Evolutionary conservation across 2,888 invertebrate genomes (phyloP).

Genomic region (Elaeidobius kamerunicus): DNA sequence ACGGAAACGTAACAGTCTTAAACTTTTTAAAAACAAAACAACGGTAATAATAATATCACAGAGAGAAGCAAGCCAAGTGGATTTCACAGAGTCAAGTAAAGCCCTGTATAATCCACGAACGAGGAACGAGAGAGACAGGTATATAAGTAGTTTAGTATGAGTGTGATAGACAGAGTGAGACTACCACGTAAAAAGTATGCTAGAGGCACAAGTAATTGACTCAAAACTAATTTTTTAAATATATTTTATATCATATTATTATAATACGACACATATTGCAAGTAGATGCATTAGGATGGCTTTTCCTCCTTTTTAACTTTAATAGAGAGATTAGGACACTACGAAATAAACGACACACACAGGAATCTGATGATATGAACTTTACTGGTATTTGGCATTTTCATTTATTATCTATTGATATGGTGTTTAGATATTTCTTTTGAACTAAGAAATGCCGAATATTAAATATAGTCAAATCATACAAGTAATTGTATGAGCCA

Average conservation of each 20-base stretch:
- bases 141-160: conserved; percentile 27
- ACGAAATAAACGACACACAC: conserved; percentile 48
- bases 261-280: conserved; percentile 48
- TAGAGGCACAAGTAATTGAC: conserved; percentile 64
- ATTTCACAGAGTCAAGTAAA: conserved; percentile 4
- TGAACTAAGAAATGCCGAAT: too few relatives aligned
- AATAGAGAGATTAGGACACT: conserved; percentile 41
- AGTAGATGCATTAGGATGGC: too few relatives aligned
- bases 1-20: conserved; percentile 20
- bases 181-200: conserved; percentile 49
- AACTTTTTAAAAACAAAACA: conserved; percentile 14
- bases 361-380: conserved; percentile 38
- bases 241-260: conserved; percentile 26
- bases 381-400: conserved; percentile 39
- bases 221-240: conserved; percentile 53
- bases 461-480: too few relatives aligned
- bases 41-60: conserved; percentile 34
- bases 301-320: too few relatives aligned
- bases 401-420: conserved; percentile 29
- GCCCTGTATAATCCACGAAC: conserved; percentile 6
- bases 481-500: conserved; percentile 1
- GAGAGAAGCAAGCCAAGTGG: conserved; percentile 43
- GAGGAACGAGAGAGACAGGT: conserved; percentile 26
- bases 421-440: too few relatives aligned
- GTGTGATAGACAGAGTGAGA: conserved; percentile 48